Base-by-base conservation (phyloP, 1,140 invertebrate genomes). In the Kradibia gibbosae region DNA sequence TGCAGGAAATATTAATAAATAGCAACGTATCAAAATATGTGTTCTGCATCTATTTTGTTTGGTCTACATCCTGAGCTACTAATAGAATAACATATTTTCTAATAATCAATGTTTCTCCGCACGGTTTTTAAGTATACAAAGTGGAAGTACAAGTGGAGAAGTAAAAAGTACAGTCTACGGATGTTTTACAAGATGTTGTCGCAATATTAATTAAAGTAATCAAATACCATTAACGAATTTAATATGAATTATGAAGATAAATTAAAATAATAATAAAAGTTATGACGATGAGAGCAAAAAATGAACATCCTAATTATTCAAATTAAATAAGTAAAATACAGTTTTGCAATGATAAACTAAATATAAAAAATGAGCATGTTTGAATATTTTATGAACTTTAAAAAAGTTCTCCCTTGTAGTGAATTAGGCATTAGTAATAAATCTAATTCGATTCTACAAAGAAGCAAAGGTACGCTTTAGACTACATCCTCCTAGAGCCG, bases 11-110 rank as follows among this genome's bases (percentile, higher is more conserved):
- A 48, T 85, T 78, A 87, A 86, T 88, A 88, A 89, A 89, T 86
- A 89, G 86, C 84, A 91, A 90, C 86, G 88, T 90, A 91, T 90
- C 88, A 91, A 91, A 91, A 90, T 89, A 91, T 90, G 90, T 88
- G 71, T 88, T 87, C 85, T 84, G 84, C 79, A 84, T 90, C 84
- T 88, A 87, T 87, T n/a, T 80, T 85, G 87, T 88, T 88, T 87
- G 85, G 86, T 89, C 85, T 89, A 88, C 86, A 87, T 87, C 85
- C 86, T 87, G 87, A 89, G 86, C 86, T 88, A 85, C 78, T 85
- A 88, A 88, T 81, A 88, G 80, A 89, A 87, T 78, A 83, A 78
- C 83, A 73, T 84, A 65, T 78, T 87, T 82, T 83, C 48, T 48
- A 34, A 73, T 62, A 82, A 78, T 62, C 31, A 45, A 45, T 62